Conservation (phyloP, 2,113 vertebrate genomes). For the Galeopterus variegatus region DNA sequence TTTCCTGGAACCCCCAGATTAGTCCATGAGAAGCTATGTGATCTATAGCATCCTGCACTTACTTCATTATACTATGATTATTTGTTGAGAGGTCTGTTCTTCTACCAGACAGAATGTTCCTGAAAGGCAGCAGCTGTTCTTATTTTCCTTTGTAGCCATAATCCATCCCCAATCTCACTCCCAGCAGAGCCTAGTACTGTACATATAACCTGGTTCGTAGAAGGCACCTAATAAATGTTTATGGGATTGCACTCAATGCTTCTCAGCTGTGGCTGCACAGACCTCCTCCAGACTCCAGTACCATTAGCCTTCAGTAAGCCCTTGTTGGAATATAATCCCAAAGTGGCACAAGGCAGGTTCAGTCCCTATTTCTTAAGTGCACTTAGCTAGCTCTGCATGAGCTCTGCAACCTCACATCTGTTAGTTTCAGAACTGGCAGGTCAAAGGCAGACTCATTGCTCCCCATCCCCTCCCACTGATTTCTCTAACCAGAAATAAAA, state of each 20-base stretch:
- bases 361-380: background rate
- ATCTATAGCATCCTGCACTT: background rate
- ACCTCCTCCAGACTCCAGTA: background rate
- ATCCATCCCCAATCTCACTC: background rate
- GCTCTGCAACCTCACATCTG: background rate
- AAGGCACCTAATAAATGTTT: background rate
- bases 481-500: slow-evolving; percentile 54
- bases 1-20: background rate
- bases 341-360: background rate
- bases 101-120: background rate
- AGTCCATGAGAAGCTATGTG: background rate
- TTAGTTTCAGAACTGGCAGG: background rate
- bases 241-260: background rate
- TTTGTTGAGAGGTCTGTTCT: background rate
- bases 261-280: background rate
- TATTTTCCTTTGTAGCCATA: background rate
- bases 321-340: background rate
- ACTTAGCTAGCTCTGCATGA: background rate
- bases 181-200: background rate
- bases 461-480: background rate
- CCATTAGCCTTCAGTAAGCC: background rate
- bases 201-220: background rate
- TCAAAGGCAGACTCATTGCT: background rate
- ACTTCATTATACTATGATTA: background rate
- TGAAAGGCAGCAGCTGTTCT: background rate